Base-by-base conservation (phyloP, 2,113 vertebrate genomes). In the Pithys albifrons region DNA sequence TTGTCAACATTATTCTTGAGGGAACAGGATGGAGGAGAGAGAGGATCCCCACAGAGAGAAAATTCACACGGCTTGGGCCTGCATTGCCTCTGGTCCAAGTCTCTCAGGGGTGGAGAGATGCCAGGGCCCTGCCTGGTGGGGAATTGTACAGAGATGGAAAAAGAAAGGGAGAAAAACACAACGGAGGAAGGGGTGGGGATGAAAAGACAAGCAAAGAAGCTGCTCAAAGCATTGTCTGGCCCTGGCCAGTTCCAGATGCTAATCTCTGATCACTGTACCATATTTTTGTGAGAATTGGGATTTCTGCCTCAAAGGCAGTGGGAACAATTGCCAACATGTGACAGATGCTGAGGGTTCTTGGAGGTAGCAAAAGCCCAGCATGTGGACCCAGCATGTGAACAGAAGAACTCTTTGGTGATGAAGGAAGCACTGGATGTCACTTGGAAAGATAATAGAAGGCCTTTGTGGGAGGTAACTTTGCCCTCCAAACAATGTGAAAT, bases 221-320 rank as follows among this genome's bases (percentile, higher is more conserved):
- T 4, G 12, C 89, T 93, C 1, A 22, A 93, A 93, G 93, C 57
- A 87, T 91, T 95, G 91, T 95, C 76, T 96, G 77, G 65, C 61
- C 72, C 41, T 74, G 86, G 94, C 91, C 93, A 87, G 65, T 95
- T 97, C 94, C 93, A 96, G 94, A 96, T 92, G 86, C 72, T 93
- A 74, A 93, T 95, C 73, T 92, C 80, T 85, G 79, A 89, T 93
- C 73, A 28, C 65, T 95, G 89, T 71, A 64, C 89, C 61, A 10
- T 84, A 81, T 87, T 95, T 97, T 67, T 93, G 75, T 84, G 89
- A 88, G 89, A 95, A 87, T 6, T 92, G 73, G 89, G 61, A 84
- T 92, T 95, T 91, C 76, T 96, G 91, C 73, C 93, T 95, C 87
- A 81, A 85, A 95, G 94, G 54, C 91, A 92, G 66, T 27, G 69